Base-by-base conservation (phyloP, 2,113 vertebrate species). In the Carollia perspicillata region DNA sequence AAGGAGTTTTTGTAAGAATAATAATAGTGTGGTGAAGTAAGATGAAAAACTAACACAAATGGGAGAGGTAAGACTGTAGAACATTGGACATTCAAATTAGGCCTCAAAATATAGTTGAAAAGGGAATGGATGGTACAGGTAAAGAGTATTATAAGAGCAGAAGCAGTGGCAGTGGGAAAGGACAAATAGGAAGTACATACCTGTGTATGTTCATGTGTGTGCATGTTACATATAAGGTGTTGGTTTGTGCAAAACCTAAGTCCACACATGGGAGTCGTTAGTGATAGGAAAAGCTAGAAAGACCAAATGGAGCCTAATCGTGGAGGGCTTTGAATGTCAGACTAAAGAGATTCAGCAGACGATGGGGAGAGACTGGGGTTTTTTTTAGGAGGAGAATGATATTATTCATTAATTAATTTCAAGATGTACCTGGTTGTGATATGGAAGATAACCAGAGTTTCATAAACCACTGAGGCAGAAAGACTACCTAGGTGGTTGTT, bases 11-110 rank as follows among this genome's bases (percentile, higher is more conserved):
- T 33, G 40, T 63, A 63, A n/a, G 63, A 14, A n/a, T 8, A 66
- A 84, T 66, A 85, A 65, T 58, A 84, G 20, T 58, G 23, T 84
- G 13, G 51, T n/a, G 10, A 95, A 95, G 55, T 79, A 85, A 71
- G 30, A 94, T 65, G 47, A 74, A 93, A 95, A 93, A 40, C 9
- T 89, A 37, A 83, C 20, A 84, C 47, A 90, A 81, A 68, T 68
- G 8, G 26, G 42, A 81, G 12, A 47, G 33, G 12, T 51, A 90
- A 74, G 26, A 94, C 63, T 53, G n/a, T 90, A 23, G 77, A 88
- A 72, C n/a, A 47, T 51, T 22, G 37, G 12, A 11, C 55, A 66
- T 85, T 94, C 91, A 68, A 85, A 93, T 6, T 74, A 11, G 66
- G 12, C 20, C 71, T 95, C 47, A 88, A 77, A 85, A 90, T 81